Evolutionary conservation across 2,888 invertebrate genomes (phyloP).

Genomic region (Spodoptera exigua): DNA sequence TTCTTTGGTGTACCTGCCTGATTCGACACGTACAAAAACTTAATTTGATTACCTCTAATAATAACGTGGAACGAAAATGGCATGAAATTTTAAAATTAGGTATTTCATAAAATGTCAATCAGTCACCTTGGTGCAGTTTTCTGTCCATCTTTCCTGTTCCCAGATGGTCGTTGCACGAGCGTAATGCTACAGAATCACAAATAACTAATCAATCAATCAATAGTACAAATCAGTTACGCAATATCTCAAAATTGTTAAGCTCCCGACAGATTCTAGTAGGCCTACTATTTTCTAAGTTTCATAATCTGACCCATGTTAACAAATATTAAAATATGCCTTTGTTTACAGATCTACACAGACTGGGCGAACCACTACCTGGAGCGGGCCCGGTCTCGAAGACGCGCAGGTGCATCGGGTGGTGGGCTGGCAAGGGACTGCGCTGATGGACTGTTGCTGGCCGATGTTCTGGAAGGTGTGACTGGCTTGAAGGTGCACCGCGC

Average conservation of each 20-base stretch:
- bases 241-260: too few relatives aligned
- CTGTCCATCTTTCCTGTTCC: constrained; percentile 11
- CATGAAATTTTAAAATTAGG: constrained; percentile 10
- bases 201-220: too few relatives aligned
- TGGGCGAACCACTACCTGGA: constrained; percentile 99
- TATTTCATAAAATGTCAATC: constrained; percentile 30
- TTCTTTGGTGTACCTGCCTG: constrained; percentile 9
- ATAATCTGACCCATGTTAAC: neutral
- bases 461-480: constrained; percentile 98
- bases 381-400: constrained; percentile 95
- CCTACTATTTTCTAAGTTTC: too few relatives aligned
- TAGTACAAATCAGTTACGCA: too few relatives aligned
- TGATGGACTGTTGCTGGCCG: constrained; percentile 97
- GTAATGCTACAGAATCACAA: too few relatives aligned
- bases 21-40: constrained; percentile 41
- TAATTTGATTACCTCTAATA: constrained; percentile 48
- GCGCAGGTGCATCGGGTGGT: constrained; percentile 91
- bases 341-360: constrained; percentile 97
- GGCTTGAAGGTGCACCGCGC: constrained; percentile 91
- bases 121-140: constrained; percentile 20
- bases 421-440: constrained; percentile 97
- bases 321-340: constrained; percentile 28
- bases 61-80: constrained; percentile 25
- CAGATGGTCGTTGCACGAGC: too few relatives aligned
- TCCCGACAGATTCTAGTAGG: too few relatives aligned